Evolutionary conservation across 2,888 invertebrate species (phyloP).

Genomic region (Alsophila aescularia): DNA sequence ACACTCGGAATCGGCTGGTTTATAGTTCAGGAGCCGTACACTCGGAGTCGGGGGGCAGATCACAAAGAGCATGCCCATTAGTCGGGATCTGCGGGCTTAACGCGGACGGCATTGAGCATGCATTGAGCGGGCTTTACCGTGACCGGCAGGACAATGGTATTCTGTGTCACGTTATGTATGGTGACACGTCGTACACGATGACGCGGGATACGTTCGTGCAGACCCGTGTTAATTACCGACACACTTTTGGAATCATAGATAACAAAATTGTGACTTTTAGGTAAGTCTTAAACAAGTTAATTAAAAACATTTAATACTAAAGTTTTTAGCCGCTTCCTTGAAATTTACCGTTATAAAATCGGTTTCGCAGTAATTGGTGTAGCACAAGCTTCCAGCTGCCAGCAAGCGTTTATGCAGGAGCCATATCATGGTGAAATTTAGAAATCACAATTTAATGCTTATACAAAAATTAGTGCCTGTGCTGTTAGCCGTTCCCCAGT

Average conservation of each 20-base stretch:
- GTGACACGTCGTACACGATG: neutral
- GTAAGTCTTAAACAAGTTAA: too few species aligned
- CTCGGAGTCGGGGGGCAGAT: constrained; percentile 12
- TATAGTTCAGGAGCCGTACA: constrained; percentile 10
- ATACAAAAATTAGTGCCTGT: too few species aligned
- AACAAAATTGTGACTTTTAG: too few species aligned
- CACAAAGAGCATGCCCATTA: constrained; percentile 39
- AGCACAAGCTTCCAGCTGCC: too few species aligned
- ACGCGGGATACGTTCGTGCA: constrained; percentile 5
- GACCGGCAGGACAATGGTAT: constrained; percentile 27
- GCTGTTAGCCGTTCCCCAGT: too few species aligned
- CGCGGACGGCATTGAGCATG: constrained; percentile 25
- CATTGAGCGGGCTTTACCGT: constrained; percentile 30
- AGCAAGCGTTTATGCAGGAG: too few species aligned
- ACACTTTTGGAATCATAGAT: neutral
- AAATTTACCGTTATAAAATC: too few species aligned
- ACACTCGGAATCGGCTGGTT: neutral
- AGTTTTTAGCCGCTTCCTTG: too few species aligned
- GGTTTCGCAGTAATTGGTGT: too few species aligned
- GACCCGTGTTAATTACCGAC: constrained; percentile 4
- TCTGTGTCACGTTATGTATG: constrained; percentile 16
- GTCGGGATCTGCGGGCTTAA: constrained; percentile 35
- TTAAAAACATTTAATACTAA: too few species aligned
- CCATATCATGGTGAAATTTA: too few species aligned
- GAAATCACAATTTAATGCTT: too few species aligned